Evolutionary conservation across 1,140 invertebrate species (phyloP).

Genomic region (Drosophila triauraria): DNA sequence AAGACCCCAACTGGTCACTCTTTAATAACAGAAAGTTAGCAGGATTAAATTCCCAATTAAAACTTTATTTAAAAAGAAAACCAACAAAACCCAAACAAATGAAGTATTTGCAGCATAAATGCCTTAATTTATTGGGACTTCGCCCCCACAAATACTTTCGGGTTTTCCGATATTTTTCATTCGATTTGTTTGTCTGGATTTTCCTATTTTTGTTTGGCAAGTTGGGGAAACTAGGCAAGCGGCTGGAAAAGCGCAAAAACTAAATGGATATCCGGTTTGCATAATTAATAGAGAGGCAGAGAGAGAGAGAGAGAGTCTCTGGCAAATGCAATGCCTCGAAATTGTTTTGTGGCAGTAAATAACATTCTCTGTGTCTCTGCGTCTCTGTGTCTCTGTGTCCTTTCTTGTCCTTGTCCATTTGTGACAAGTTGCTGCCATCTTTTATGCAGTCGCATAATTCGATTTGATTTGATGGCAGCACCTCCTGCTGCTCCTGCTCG

Average conservation of each 20-base stretch:
- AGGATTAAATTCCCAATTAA: too few relatives aligned
- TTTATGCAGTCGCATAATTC: constrained; percentile 55
- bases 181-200: background rate
- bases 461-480: constrained; percentile 29
- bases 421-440: constrained; percentile 25
- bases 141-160: too few relatives aligned
- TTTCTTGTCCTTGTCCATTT: constrained; percentile 32
- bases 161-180: background rate
- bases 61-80: too few relatives aligned
- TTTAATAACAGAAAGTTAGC: too few relatives aligned
- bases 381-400: background rate
- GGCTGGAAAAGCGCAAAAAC: background rate
- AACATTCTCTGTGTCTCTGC: background rate
- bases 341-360: constrained; percentile 5
- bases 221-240: too few relatives aligned
- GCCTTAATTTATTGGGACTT: too few relatives aligned
- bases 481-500: background rate
- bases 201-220: background rate
- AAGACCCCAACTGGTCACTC: too few relatives aligned
- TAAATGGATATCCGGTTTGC: constrained; percentile 1
- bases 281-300: constrained; percentile 12
- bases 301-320: too few relatives aligned
- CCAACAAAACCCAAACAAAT: too few relatives aligned
- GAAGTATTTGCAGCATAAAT: too few relatives aligned
- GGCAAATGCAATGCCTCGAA: constrained; percentile 1